Evolutionary conservation across 2,113 vertebrate genomes (phyloP).

Genomic region (Uria lomvia): DNA sequence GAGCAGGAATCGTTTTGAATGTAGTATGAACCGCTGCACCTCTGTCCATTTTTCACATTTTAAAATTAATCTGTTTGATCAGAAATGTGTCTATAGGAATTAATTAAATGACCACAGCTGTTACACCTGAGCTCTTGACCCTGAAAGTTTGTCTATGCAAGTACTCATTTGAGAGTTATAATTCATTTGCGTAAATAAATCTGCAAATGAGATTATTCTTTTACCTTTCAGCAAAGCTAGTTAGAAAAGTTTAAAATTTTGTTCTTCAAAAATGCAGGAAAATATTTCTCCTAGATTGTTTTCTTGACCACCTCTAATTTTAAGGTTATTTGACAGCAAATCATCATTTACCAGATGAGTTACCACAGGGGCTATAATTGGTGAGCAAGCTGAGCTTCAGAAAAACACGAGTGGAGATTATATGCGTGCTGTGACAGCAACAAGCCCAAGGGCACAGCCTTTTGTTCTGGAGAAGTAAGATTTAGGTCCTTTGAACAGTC

Average conservation of each 20-base stretch:
- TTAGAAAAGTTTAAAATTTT: background rate
- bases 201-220: background rate
- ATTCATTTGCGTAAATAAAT: background rate
- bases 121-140: background rate
- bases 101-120: slow-evolving; percentile 8
- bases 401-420: background rate
- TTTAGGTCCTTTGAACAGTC: background rate
- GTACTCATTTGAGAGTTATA: background rate
- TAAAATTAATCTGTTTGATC: slow-evolving; percentile 9
- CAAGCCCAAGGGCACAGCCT: background rate
- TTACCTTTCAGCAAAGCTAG: background rate
- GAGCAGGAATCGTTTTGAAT: background rate
- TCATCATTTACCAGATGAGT: background rate
- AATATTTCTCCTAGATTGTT: background rate
- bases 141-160: background rate
- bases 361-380: background rate
- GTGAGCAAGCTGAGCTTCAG: background rate
- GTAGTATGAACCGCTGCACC: background rate
- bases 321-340: background rate
- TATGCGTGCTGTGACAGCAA: background rate
- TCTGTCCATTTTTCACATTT: background rate
- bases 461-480: background rate
- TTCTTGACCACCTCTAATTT: background rate
- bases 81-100: background rate
- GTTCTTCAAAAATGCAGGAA: background rate